phyloP scores from a whole-genome alignment of 2,888 invertebrate genomes.

The Ichneumoninae sp. region DNA sequence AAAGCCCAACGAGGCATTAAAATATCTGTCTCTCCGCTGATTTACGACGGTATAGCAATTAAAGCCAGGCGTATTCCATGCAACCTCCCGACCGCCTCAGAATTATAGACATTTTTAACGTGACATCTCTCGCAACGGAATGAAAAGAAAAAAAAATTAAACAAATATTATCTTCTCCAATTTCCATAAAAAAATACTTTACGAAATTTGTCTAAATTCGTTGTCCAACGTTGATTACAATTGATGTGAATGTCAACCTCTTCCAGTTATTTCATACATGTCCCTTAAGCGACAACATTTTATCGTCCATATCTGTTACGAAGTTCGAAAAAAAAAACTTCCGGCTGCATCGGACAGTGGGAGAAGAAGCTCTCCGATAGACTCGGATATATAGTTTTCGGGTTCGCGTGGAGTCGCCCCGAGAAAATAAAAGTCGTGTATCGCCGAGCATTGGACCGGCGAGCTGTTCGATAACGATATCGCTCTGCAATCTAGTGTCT shows the following conservation, averaged over 20 bases:
- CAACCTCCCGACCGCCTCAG: neutral
- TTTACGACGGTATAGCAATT: slow-evolving; percentile 54
- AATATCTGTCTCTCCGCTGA: slow-evolving; percentile 55
- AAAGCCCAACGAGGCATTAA: slow-evolving; percentile 49
- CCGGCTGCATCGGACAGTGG: slow-evolving; percentile 16
- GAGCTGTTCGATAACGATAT: slow-evolving; percentile 55
- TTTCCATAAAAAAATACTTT: neutral
- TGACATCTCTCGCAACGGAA: neutral
- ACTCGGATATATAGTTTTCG: neutral
- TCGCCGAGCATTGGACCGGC: slow-evolving; percentile 32
- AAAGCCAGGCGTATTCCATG: slow-evolving; percentile 13
- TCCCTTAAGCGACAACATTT: neutral
- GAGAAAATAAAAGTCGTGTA: slow-evolving; percentile 19
- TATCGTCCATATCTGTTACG: neutral
- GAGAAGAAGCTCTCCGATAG: slow-evolving; percentile 2
- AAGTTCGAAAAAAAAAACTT: neutral
- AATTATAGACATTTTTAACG: neutral
- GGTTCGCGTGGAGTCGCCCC: neutral
- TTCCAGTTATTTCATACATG: neutral
- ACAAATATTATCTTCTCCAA: neutral
- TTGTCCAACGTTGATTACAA: no score
- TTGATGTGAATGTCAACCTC: neutral
- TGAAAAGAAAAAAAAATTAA: neutral
- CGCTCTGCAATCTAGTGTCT: slow-evolving; percentile 53
- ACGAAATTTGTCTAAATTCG: neutral